Evolutionary conservation across 92 coral and sea anemone species (phyloP), one percentile per base, ranked within the genome.

Genomic region (Epizoanthus ramosus): DNA sequence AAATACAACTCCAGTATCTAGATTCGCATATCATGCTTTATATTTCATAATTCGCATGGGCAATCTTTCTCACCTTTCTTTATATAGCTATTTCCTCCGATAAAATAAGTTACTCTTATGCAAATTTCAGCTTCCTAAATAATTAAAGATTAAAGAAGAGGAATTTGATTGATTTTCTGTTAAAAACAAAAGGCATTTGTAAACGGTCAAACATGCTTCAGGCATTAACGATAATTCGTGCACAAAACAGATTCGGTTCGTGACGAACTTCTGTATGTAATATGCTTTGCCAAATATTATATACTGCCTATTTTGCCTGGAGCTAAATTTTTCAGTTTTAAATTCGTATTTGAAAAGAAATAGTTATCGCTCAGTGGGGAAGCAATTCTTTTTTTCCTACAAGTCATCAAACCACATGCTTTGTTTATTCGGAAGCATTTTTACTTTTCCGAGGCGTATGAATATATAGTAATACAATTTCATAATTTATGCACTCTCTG

Each of bases 121-220:
- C 82, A 77, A 77, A 77, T 77, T 61, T 77, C 25, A 15, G 6
- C 39, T n/a, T 50, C 71, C 28, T 77, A 35, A 77, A 77, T 77
- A 61, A 43, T 77, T 77, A 59, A 77, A 60, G 15, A 15, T 12
- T 3, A 37, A 37, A 37, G 43, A 28, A 0, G 33, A 19, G n/a
- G 22, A 59, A n/a, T 22, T 77, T 77, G 57, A 77, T 77, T 61
- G 39, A 63, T 39, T 77, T 33, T 12, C 70, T 60, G 52, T 60
- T 41, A 47, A 6, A 43, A 72, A 52, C 21, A n/a, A 23, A 77
- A 61, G 6, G 5, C 12, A 28, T 5, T 37, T 41, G 1, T 61
- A 54, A 61, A 77, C 56, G 82, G 41, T 3, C 22, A 43, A 43
- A 21, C 35, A 9, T 35, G 68, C 39, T 61, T 15, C 15, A 21